These are phyloP conservation scores for Euphysa ruthae DNA, from an alignment of 30 jellyfish, hydroid and myxozoan species.

Conservation along the genomic window DNA sequence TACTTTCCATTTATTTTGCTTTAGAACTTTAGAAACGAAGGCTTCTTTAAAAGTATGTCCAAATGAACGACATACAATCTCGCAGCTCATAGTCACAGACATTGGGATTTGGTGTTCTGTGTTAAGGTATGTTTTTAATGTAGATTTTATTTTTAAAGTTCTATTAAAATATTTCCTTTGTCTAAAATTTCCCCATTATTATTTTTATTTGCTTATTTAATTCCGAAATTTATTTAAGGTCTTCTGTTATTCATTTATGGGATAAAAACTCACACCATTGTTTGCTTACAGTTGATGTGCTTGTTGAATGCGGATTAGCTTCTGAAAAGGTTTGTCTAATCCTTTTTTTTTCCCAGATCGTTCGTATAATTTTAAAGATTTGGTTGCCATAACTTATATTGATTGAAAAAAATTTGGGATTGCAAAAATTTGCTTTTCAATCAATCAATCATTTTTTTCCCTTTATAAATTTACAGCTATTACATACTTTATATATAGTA, in stretches of 20 bases:
- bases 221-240: slow-evolving; percentile 4
- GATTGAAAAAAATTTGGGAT: too few relatives aligned
- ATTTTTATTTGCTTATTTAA: not conserved
- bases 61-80: slow-evolving; percentile 55
- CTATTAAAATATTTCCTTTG: not conserved
- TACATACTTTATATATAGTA: too few relatives aligned
- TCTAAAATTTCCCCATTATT: not conserved
- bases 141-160: not conserved
- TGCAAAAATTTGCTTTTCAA: too few relatives aligned
- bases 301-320: slow-evolving; percentile 82
- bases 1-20: not conserved
- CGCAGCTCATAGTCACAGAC: slow-evolving; percentile 55
- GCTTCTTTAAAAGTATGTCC: slow-evolving; percentile 78
- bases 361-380: too few relatives aligned
- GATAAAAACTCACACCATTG: slow-evolving; percentile 39
- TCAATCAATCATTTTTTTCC: too few relatives aligned
- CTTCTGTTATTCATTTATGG: slow-evolving; percentile 62
- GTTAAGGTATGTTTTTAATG: slow-evolving; percentile 56
- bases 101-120: slow-evolving; percentile 87
- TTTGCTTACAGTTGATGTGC: slow-evolving; percentile 66
- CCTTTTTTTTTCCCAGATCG: too few relatives aligned
- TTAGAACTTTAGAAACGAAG: slow-evolving; percentile 68
- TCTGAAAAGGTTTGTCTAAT: slow-evolving; percentile 88
- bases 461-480: too few relatives aligned
- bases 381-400: too few relatives aligned